phyloP scores from a whole-genome alignment of 2,113 vertebrate genomes.

The Neolamprologus tretocephalus region DNA sequence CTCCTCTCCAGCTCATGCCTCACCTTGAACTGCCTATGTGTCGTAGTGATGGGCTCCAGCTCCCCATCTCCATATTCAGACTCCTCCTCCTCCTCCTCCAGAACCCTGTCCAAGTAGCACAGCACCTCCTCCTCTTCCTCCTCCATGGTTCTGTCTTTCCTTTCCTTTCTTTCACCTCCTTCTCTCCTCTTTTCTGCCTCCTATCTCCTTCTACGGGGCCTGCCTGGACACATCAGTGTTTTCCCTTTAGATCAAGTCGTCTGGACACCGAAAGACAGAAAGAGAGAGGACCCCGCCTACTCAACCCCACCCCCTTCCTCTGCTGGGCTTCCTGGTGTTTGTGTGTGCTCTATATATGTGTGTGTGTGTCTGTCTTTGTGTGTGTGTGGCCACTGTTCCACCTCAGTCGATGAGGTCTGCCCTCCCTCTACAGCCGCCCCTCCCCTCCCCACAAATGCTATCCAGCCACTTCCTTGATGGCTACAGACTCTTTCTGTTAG shows the following conservation, averaged over 20 bases:
- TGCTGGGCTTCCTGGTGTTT: slow-evolving; percentile 64
- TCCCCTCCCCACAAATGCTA: slow-evolving; percentile 41
- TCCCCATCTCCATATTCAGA: slow-evolving; percentile 82
- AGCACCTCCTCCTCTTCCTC: slow-evolving; percentile 85
- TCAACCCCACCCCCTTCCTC: slow-evolving; percentile 65
- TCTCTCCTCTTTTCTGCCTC: slow-evolving; percentile 15
- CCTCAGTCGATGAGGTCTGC: slow-evolving; percentile 54
- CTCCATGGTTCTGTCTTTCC: slow-evolving; percentile 53
- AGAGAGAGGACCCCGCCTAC: slow-evolving; percentile 55
- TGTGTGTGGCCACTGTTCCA: slow-evolving; percentile 49
- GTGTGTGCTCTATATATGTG: background rate
- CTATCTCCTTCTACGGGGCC: slow-evolving; percentile 25
- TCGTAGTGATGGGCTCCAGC: slow-evolving; percentile 75
- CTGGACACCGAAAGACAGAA: slow-evolving; percentile 46
- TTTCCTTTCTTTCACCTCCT: background rate
- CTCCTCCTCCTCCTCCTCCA: slow-evolving; percentile 81
- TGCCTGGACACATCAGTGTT: slow-evolving; percentile 52
- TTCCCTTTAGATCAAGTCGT: slow-evolving; percentile 49
- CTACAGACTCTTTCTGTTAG: background rate
- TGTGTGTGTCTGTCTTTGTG: background rate
- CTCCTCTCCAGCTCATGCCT: slow-evolving; percentile 34
- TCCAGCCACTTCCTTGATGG: slow-evolving; percentile 51
- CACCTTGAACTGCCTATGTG: slow-evolving; percentile 81
- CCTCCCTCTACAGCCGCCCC: slow-evolving; percentile 37
- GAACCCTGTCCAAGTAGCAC: slow-evolving; percentile 87